Percentiles rank a stretch among this genome's conserved stretches.
phyloP scores from a whole-genome alignment of 2,888 invertebrate genomes.

The Chrysotoxum bicinctum region DNA sequence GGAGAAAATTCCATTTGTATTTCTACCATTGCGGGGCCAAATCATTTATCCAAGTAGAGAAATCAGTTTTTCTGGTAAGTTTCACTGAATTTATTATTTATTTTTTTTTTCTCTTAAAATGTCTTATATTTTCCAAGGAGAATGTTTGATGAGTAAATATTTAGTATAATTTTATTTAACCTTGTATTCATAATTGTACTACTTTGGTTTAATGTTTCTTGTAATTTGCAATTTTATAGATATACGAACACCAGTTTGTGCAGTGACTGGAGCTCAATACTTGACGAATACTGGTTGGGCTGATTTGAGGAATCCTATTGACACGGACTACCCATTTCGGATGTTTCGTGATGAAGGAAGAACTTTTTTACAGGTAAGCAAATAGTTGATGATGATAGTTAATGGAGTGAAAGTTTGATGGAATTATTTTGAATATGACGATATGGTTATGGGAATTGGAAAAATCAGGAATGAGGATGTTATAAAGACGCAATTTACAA shows the following conservation, averaged over 20 bases:
- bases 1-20: conserved; percentile 93
- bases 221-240: conserved; percentile 82
- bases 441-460: neutral
- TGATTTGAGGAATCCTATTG: conserved; percentile 89
- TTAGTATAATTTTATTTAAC: neutral
- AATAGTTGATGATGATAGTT: neutral
- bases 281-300: conserved; percentile 90
- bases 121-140: neutral
- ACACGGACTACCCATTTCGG: conserved; percentile 90
- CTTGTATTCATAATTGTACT: conserved; percentile 17
- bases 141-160: conserved; percentile 24
- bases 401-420: conserved; percentile 45
- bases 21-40: conserved; percentile 92
- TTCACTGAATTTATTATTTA: conserved; percentile 59
- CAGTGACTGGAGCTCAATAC: conserved; percentile 92
- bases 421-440: neutral
- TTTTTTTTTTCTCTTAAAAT: conserved; percentile 51
- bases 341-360: conserved; percentile 91
- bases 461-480: neutral
- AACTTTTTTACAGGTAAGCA: conserved; percentile 89
- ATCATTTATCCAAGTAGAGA: conserved; percentile 94
- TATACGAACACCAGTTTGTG: conserved; percentile 91
- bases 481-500: neutral
- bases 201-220: conserved; percentile 32
- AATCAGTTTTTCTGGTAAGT: conserved; percentile 88